A percentile compares a stretch with the other conserved stretches of the same genome.
Evolutionary conservation across 2,113 vertebrate genomes (phyloP).

Genomic region (Dromaius novaehollandiae): DNA sequence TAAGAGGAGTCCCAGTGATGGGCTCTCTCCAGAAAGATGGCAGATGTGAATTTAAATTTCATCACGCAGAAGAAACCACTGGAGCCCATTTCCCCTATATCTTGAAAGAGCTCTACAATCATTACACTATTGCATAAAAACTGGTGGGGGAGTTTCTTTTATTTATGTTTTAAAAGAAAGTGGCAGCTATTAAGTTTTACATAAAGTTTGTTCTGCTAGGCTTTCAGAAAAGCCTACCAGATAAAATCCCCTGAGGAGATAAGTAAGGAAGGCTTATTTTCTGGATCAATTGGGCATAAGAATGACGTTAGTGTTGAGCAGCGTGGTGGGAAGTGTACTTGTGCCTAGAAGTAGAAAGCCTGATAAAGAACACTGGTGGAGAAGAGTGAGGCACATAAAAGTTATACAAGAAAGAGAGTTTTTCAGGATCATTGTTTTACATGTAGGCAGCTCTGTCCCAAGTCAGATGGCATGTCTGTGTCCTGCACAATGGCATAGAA

Average conservation of each 20-base stretch:
- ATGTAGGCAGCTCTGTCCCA: not conserved
- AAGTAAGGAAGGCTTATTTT: slow-evolving; percentile 7
- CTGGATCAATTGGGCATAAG: not conserved
- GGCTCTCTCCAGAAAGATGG: not conserved
- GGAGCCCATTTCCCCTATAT: not conserved
- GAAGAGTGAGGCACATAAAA: not conserved
- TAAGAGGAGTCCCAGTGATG: not conserved
- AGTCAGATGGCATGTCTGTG: not conserved
- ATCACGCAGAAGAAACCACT: not conserved
- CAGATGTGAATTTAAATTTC: not conserved
- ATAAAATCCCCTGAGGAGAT: not conserved
- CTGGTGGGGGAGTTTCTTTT: not conserved
- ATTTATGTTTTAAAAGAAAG: slow-evolving; percentile 5
- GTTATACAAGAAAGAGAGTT: not conserved
- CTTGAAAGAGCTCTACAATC: not conserved
- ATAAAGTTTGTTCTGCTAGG: not conserved
- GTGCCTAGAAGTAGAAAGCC: not conserved
- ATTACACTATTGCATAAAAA: not conserved
- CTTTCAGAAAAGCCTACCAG: not conserved
- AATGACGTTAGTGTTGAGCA: not conserved
- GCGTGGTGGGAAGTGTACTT: not conserved
- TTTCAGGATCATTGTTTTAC: fast-evolving
- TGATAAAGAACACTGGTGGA: not conserved
- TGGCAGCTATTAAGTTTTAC: not conserved
- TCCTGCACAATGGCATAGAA: not conserved